These are phyloP conservation scores for Macropus fuliginosus DNA, from an alignment of 2,797 vertebrate species.

Conservation along the genomic window DNA sequence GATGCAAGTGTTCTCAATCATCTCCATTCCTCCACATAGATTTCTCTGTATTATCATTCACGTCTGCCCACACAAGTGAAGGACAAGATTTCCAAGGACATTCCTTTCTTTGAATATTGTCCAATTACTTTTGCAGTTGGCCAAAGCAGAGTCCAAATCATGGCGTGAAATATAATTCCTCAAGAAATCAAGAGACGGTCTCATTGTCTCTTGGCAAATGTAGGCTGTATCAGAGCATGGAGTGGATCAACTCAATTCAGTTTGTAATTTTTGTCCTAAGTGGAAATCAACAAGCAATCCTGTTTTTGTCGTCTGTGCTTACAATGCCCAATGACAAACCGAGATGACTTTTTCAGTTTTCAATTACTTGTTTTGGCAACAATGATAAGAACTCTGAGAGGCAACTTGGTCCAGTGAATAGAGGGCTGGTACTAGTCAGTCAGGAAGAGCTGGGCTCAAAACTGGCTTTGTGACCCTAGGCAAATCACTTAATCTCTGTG, in stretches of 20 bases:
- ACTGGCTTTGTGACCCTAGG: background rate
- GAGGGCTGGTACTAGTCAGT: background rate
- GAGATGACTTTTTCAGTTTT: background rate
- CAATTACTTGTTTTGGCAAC: background rate
- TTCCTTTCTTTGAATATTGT: background rate
- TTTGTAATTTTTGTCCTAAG: constrained; percentile 30
- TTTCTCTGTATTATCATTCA: background rate
- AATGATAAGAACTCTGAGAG: background rate
- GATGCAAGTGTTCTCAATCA: constrained; percentile 17
- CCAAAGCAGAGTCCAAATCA: background rate
- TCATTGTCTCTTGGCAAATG: background rate
- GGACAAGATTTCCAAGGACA: background rate
- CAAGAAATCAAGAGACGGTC: background rate
- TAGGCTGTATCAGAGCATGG: background rate
- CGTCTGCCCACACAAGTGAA: background rate
- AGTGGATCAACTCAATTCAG: constrained; percentile 13
- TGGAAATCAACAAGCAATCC: constrained; percentile 3
- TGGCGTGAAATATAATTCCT: background rate
- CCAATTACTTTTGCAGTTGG: background rate
- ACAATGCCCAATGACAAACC: background rate
- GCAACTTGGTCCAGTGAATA: background rate
- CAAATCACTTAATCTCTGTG: background rate
- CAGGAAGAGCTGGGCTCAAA: background rate
- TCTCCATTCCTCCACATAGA: background rate
- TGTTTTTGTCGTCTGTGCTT: background rate